phyloP scores from a whole-genome alignment of 2,888 invertebrate species.

The Odontomyia ornata region DNA sequence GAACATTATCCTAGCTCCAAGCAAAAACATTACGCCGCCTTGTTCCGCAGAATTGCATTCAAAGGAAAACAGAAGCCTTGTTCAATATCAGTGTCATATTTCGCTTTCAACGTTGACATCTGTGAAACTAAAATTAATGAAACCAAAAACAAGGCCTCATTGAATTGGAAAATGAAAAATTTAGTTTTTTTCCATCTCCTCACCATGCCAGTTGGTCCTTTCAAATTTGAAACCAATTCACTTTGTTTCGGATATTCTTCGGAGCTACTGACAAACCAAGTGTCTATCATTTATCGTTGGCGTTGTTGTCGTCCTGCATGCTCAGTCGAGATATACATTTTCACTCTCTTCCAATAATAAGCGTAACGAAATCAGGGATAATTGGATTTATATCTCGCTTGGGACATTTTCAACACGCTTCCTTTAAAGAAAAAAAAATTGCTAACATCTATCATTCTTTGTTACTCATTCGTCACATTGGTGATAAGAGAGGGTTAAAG shows the following conservation, averaged over 20 bases:
- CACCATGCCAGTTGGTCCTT: background rate
- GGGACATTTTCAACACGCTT: conserved; percentile 47
- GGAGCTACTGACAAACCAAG: background rate
- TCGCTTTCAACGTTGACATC: conserved; percentile 23
- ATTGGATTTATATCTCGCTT: conserved; percentile 49
- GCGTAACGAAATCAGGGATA: conserved; percentile 50
- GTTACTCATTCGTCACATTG: conserved; percentile 5
- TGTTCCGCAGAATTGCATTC: conserved; percentile 10
- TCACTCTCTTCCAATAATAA: conserved; percentile 44
- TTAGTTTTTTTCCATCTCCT: background rate
- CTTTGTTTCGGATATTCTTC: background rate
- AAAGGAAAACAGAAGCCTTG: background rate
- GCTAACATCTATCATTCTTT: background rate
- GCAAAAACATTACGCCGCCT: background rate
- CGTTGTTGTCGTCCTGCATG: no score
- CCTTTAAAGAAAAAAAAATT: background rate
- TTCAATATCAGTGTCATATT: conserved; percentile 22
- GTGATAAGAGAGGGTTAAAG: background rate
- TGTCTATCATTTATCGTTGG: conserved; percentile 24
- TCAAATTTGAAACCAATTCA: background rate
- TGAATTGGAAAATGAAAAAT: background rate
- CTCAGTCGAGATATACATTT: background rate
- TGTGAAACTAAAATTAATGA: conserved; percentile 5
- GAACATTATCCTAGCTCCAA: conserved; percentile 7
- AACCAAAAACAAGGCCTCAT: background rate